Conservation (phyloP, 2,888 invertebrate genomes). For the Lasiommata megera region DNA sequence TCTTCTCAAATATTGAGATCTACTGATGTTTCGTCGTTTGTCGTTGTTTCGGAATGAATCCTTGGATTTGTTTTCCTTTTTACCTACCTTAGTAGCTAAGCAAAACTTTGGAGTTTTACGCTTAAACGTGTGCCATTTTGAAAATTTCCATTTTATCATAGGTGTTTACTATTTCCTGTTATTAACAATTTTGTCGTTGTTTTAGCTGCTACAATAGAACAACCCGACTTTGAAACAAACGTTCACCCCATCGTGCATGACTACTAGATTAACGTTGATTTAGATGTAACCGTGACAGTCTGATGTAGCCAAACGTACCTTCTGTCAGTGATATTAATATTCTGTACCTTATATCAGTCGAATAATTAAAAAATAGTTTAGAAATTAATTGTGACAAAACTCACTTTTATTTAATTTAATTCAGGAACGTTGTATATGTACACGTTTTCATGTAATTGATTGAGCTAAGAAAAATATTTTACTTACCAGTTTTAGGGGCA, state of each 20-base stretch:
- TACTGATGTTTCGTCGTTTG: no score
- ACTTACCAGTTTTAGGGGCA: no score
- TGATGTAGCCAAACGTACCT: slow-evolving; percentile 45
- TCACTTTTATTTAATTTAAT: no score
- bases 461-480: no score
- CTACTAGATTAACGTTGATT: slow-evolving; percentile 36
- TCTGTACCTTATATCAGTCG: slow-evolving; percentile 34
- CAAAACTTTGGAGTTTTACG: not conserved
- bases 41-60: no score
- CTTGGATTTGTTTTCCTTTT: no score
- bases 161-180: not conserved
- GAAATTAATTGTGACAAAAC: no score
- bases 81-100: no score
- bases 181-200: slow-evolving; percentile 60
- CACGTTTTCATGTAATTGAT: no score
- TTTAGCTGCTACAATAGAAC: slow-evolving; percentile 92
- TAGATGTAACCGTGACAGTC: slow-evolving; percentile 49
- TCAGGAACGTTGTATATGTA: no score
- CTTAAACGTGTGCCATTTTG: not conserved
- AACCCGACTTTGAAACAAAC: slow-evolving; percentile 84
- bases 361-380: not conserved
- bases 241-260: slow-evolving; percentile 67
- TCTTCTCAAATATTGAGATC: no score
- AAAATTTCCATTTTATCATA: not conserved
- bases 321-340: slow-evolving; percentile 30